Evolutionary conservation across 2,113 vertebrate species (phyloP).

Genomic region (Erpornis zantholeuca): DNA sequence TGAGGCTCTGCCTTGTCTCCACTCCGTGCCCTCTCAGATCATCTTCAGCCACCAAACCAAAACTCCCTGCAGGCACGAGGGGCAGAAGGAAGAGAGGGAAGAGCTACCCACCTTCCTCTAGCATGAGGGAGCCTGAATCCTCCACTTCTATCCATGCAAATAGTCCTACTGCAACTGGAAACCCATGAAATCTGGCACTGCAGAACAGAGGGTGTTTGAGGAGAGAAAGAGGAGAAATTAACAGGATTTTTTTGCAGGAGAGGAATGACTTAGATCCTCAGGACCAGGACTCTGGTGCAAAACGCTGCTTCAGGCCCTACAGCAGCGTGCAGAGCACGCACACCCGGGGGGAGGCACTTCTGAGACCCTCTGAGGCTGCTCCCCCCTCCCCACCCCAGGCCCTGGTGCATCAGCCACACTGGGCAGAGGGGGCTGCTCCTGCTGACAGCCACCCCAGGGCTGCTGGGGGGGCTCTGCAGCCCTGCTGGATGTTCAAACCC

Average conservation of each 20-base stretch:
- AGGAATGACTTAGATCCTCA: not conserved
- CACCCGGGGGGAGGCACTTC: not conserved
- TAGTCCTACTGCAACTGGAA: not conserved
- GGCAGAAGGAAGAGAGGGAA: conserved; percentile 3
- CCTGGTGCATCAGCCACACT: not conserved
- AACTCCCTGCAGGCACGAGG: not conserved
- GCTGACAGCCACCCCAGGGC: conserved; percentile 80
- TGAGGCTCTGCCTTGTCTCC: not conserved
- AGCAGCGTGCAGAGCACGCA: not conserved
- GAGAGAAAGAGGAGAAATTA: conserved; percentile 17
- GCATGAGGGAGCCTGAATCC: conserved; percentile 13
- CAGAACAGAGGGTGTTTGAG: not conserved
- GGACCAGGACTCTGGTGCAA: not conserved
- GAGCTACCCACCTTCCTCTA: conserved; percentile 31
- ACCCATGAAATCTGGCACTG: not conserved
- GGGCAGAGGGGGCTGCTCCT: conserved; percentile 78
- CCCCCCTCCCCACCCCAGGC: not conserved
- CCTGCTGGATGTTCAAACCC: conserved; percentile 80
- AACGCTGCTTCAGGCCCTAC: not conserved
- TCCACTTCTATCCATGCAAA: conserved; percentile 34
- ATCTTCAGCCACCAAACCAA: not conserved
- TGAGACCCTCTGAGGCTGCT: not conserved
- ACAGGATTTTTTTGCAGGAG: not conserved
- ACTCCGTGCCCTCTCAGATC: not conserved
- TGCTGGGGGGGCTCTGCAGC: conserved; percentile 80